These are phyloP conservation scores for Pygocentrus nattereri DNA, from an alignment of 2,797 vertebrate genomes.

Conservation along the genomic window DNA sequence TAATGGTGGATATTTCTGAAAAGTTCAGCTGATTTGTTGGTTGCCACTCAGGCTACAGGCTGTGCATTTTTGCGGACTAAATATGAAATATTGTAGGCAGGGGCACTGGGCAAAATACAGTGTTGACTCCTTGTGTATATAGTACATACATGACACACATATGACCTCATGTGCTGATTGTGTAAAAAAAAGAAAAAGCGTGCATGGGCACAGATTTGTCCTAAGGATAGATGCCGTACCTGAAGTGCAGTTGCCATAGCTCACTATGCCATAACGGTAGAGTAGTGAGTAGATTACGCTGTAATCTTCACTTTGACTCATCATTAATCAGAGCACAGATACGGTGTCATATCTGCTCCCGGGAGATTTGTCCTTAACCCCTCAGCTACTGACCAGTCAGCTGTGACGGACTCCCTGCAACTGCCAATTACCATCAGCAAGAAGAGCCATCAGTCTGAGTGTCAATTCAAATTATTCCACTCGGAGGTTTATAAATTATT, in stretches of 20 bases:
- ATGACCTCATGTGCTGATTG: too few species aligned
- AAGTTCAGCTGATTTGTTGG: too few species aligned
- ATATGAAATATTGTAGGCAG: too few species aligned
- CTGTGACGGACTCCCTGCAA: background rate
- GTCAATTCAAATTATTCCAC: conserved; percentile 32
- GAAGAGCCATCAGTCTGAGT: background rate
- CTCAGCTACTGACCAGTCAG: conserved; percentile 3
- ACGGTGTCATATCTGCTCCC: background rate
- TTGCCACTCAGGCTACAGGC: too few species aligned
- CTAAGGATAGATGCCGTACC: background rate
- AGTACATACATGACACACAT: too few species aligned
- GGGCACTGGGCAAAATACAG: too few species aligned
- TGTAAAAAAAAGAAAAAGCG: too few species aligned
- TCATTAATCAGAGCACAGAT: background rate
- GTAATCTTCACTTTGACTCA: background rate
- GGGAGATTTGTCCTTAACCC: background rate
- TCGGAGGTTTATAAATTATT: conserved; percentile 63
- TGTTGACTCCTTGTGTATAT: too few species aligned
- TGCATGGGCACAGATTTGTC: background rate
- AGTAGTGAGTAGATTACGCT: too few species aligned
- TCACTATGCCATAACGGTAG: background rate
- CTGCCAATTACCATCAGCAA: background rate
- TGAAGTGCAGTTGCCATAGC: background rate
- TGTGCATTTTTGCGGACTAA: too few species aligned
- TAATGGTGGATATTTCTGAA: too few species aligned